Conservation (phyloP, 2,888 invertebrate species). For the Andrena chrysosceles region DNA sequence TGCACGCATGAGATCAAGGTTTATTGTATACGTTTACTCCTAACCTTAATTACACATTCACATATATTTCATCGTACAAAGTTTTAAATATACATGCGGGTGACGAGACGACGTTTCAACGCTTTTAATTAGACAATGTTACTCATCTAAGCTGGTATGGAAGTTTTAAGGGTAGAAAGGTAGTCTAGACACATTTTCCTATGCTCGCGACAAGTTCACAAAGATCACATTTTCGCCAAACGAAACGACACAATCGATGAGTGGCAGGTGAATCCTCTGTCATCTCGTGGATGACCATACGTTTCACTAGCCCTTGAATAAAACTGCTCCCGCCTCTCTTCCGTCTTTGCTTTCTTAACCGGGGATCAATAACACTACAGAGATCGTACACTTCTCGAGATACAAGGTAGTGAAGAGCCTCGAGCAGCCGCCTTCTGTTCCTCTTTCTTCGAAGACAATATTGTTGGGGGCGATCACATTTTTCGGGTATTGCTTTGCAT, state of each 20-base stretch:
- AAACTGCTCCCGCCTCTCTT: slow-evolving; percentile 31
- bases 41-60: slow-evolving; percentile 62
- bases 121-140: slow-evolving; percentile 32
- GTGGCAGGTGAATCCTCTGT: slow-evolving; percentile 46
- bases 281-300: slow-evolving; percentile 40
- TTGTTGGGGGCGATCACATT: slow-evolving; percentile 38
- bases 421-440: slow-evolving; percentile 11
- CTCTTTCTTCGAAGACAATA: slow-evolving; percentile 9
- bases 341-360: neutral
- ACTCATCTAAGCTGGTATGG: slow-evolving; percentile 52
- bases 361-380: slow-evolving; percentile 45
- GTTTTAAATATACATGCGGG: slow-evolving; percentile 57
- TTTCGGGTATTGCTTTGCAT: slow-evolving; percentile 43
- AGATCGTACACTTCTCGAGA: slow-evolving; percentile 26
- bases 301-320: slow-evolving; percentile 44
- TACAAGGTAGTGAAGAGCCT: slow-evolving; percentile 27
- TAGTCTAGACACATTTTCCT: slow-evolving; percentile 53
- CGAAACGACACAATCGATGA: neutral
- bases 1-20: slow-evolving; percentile 53
- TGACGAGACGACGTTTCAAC: slow-evolving; percentile 43
- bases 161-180: slow-evolving; percentile 45
- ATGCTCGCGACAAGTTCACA: slow-evolving; percentile 42
- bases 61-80: slow-evolving; percentile 64
- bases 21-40: slow-evolving; percentile 50
- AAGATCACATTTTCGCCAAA: slow-evolving; percentile 44